Base-by-base conservation (phyloP, 92 coral and sea anemone species). In the Parazoanthus darwini region DNA sequence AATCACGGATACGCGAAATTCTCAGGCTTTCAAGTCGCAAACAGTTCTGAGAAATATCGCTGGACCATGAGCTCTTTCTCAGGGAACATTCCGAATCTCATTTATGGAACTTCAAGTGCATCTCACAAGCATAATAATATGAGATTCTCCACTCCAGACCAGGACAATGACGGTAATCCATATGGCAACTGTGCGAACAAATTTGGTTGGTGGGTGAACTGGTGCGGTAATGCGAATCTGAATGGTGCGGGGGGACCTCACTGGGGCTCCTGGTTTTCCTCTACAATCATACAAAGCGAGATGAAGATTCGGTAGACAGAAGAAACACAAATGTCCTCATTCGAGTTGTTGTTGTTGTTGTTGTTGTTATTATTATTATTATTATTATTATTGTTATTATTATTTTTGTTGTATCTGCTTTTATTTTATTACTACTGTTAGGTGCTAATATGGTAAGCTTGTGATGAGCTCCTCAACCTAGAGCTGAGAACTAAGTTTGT, bases 11-110 rank as follows among this genome's bases (percentile, higher is more conserved):
- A 59, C 48, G 85, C 85, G 0, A 66, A 58, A 51, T 82, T n/a
- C 44, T 67, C 63, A 8, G 78, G 77, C 43, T 89, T 89, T 82
- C 75, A 38, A 63, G 88, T 89, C n/a, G 88, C 82, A 16, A 74
- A 66, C 75, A 86, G 65, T 18, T 59, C 76, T 1, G 68, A 82
- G 35, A 73, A 74, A 81, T 89, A 71, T 58, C 88, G 80, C 75
- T 89, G 91, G 88, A 74, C 78, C 38, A 89, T 89, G 88, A 43
- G 16, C n/a, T 74, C 84, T 0, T 89, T 37, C 68, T 83, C 86
- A 29, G 91, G 91, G 25, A 77, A 89, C 88, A 82, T 89, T 23
- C 29, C 63, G 2, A 89, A 89, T 68, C 50, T 67, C 37, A 74
- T 89, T 51, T 89, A 89, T 75, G 91, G 91, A 16, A 72, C 58